A percentile compares a stretch with the other conserved stretches of the same genome.
phyloP scores from a whole-genome alignment of 1,140 invertebrate species.

The Drepana arcuata region DNA sequence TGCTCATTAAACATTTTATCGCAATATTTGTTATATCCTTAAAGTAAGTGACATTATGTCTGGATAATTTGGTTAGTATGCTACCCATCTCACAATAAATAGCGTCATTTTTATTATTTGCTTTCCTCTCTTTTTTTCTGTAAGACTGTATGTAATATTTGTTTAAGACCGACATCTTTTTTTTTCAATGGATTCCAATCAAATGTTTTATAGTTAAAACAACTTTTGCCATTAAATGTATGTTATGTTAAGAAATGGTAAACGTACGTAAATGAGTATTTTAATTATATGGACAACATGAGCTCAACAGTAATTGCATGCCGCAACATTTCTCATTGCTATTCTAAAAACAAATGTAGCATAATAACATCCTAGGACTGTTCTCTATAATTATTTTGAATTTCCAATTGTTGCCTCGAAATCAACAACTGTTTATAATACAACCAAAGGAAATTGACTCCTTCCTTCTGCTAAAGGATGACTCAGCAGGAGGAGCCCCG shows the following conservation, averaged over 20 bases:
- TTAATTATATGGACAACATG: conserved; percentile 3
- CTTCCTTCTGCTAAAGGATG: conserved; percentile 24
- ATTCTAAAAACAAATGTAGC: conserved; percentile 46
- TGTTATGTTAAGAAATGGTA: conserved; percentile 7
- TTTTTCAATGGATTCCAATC: no score
- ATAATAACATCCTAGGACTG: conserved; percentile 45
- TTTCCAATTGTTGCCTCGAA: conserved; percentile 43
- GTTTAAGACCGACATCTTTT: no score
- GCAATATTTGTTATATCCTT: no score
- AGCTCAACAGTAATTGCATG: conserved; percentile 5
- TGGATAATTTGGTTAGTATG: no score
- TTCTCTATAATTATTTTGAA: conserved; percentile 45
- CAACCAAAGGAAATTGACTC: conserved; percentile 24
- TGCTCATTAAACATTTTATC: no score
- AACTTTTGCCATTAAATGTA: background rate
- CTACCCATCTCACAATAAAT: no score
- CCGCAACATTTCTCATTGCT: conserved; percentile 18
- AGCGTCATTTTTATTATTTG: no score
- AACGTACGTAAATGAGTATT: background rate
- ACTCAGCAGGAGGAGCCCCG: conserved; percentile 10
- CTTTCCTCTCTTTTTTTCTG: no score
- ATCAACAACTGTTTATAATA: conserved; percentile 54
- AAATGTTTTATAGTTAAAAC: conserved; percentile 3
- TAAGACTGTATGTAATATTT: no score
- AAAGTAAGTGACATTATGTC: no score